Base-by-base conservation (phyloP, 1,140 invertebrate species). In the Brachionus asplanchnoidis region DNA sequence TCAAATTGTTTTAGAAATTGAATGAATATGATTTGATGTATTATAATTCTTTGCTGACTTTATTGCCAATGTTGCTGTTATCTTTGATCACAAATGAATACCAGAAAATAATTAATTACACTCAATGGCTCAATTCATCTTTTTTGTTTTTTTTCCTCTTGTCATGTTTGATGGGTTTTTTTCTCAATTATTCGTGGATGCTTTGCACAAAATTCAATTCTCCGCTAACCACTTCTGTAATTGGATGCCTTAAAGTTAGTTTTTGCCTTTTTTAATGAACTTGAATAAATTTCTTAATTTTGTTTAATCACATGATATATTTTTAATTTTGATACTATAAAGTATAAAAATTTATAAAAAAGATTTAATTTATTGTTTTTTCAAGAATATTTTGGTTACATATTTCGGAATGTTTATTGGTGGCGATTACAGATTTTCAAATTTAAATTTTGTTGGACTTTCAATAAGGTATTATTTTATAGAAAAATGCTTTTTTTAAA, bases 221-320 rank as follows among this genome's bases (percentile, higher is more conserved):
- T 83, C 96, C 97, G n/a, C 91, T 99, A 46, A 99, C 97, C 0
- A 99, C 97, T 23, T 98, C 97, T 7, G 98, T 99, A 85, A 95
- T 99, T 86, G 97, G 97, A 0, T 98, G 89, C 12, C 12, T 53
- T n/a, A 53, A 53, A 53, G 46, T 53, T 6, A 36, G 32, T 6
- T 36, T 36, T 36, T 0, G 0, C 32, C 1, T 36, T 36, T 36
- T 36, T 36, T 7, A 36, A 28, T 28, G 5, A 36, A 36, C 5
- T 32, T 4, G 1, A 7, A 36, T 36, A 0, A 36, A 36, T 36
- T 36, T 6, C 6, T 36, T 0, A 36, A 36, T 36, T 36, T 6
- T 36, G 0, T 6, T 7, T 7, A 6, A 36, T 7, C 6, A 36
- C 0, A 36, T 36, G 6, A 7, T 36, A 36, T 36, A 7, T 36